phyloP scores from a whole-genome alignment of 2,888 invertebrate genomes.

The Pasiphila rectangulata region DNA sequence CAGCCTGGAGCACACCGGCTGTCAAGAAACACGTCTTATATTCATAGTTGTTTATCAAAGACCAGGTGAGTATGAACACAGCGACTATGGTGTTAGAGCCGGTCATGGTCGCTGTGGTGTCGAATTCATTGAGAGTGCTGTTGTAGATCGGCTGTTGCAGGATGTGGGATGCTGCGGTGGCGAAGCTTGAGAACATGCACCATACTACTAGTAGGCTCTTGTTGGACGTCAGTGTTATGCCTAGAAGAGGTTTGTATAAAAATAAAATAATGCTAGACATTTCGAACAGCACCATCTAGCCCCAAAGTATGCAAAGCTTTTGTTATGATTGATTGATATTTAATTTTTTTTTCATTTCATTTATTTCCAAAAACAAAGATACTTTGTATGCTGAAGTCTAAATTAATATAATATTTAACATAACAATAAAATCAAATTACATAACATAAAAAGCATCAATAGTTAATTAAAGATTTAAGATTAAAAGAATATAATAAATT shows the following conservation, averaged over 20 bases:
- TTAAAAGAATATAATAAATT: too few relatives aligned
- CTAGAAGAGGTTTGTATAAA: constrained; percentile 56
- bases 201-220: constrained; percentile 65
- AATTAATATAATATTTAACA: too few relatives aligned
- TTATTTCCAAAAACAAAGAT: too few relatives aligned
- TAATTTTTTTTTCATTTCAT: too few relatives aligned
- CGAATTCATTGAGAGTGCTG: constrained; percentile 68
- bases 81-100: constrained; percentile 66
- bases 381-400: too few relatives aligned
- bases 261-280: too few relatives aligned
- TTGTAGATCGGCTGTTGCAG: constrained; percentile 69
- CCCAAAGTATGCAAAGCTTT: too few relatives aligned
- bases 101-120: constrained; percentile 69
- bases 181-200: constrained; percentile 69
- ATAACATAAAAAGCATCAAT: too few relatives aligned
- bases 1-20: constrained; percentile 59
- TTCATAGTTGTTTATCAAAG: constrained; percentile 58
- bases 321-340: too few relatives aligned
- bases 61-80: constrained; percentile 59
- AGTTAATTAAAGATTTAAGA: too few relatives aligned
- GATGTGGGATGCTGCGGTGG: constrained; percentile 62
- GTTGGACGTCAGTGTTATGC: constrained; percentile 58
- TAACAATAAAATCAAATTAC: too few relatives aligned
- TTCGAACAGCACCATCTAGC: too few relatives aligned
- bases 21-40: constrained; percentile 66